These are phyloP conservation scores for Callyntrura guangdongensis DNA, from an alignment of 2,888 invertebrate genomes.

Conservation along the genomic window DNA sequence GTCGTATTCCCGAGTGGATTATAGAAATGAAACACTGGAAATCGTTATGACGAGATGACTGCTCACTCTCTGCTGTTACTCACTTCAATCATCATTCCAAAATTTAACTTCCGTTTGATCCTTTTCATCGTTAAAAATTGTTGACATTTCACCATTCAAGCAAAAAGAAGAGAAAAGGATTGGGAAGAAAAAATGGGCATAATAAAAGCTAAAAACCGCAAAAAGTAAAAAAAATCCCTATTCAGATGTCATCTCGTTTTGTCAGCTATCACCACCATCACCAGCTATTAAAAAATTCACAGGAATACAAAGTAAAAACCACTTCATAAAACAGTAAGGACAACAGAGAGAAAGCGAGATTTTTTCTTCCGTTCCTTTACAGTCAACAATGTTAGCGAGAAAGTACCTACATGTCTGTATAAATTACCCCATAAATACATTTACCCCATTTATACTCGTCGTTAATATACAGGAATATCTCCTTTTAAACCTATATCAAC, in stretches of 20 bases:
- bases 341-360: not conserved
- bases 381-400: not conserved
- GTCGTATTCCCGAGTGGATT: constrained; percentile 46
- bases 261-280: constrained; percentile 15
- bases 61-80: constrained; percentile 14
- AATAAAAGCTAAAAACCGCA: constrained; percentile 58
- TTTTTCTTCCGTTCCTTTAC: not conserved
- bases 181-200: not conserved
- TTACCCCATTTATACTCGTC: too few relatives aligned
- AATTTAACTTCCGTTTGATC: constrained; percentile 67
- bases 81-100: constrained; percentile 56
- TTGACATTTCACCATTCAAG: constrained; percentile 58
- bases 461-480: too few relatives aligned
- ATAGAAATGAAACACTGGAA: constrained; percentile 35
- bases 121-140: constrained; percentile 54
- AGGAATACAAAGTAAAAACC: not conserved
- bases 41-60: constrained; percentile 30
- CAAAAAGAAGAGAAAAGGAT: constrained; percentile 12
- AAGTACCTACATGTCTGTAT: too few relatives aligned
- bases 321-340: not conserved
- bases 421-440: too few relatives aligned
- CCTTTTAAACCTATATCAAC: too few relatives aligned
- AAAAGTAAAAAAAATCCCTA: constrained; percentile 18
- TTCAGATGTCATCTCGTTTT: constrained; percentile 25
- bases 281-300: too few relatives aligned